Evolutionary conservation across 2,888 invertebrate species (phyloP), one percentile per base, ranked within the genome.

Genomic region (Tiliacea citrago): DNA sequence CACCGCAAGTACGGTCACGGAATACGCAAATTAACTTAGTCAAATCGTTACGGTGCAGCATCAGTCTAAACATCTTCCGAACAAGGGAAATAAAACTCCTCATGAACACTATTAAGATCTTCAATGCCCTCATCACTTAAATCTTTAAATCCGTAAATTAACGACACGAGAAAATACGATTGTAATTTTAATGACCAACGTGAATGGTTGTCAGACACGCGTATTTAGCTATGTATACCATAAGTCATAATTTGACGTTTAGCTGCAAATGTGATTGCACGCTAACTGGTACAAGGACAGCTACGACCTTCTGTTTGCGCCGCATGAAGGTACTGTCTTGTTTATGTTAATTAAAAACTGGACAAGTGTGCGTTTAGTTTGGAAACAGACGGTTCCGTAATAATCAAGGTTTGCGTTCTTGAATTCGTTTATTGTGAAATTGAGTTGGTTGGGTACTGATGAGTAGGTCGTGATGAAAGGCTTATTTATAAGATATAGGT

Each of bases 241-340:
- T 89, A 90, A 88, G 88, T 90, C 89, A 90, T 93, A 91, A 92
- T 91, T 92, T 90, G 91, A 92, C 90, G 93, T 92, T 91, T 90
- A 89, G 89, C 86, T 88, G 90, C 89, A 88, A 91, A 93, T 94
- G 94, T 93, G 92, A 94, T 91, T 94, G 94, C 90, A 92, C 94
- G 91, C 90, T 90, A 94, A 92, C 89, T 92, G 88, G 92, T 84
- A 93, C 94, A 94, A 95, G 94, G 94, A 90, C 93, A 86, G 75
- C 86, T 71, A 89, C 89, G 90, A 91, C 90, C 92, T 91, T 90
- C 90, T 89, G 90, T 87, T 80, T 88, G 88, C 86, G 86, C 88
- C 86, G 89, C 90, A 87, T 90, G 90, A 85, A 91, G 89, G 86
- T 88, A 88, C 87, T 90, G 86, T 85, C 88, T 87, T 86, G 88